phyloP scores from a whole-genome alignment of 2,888 invertebrate species.

The Mechanitis mazaeus region DNA sequence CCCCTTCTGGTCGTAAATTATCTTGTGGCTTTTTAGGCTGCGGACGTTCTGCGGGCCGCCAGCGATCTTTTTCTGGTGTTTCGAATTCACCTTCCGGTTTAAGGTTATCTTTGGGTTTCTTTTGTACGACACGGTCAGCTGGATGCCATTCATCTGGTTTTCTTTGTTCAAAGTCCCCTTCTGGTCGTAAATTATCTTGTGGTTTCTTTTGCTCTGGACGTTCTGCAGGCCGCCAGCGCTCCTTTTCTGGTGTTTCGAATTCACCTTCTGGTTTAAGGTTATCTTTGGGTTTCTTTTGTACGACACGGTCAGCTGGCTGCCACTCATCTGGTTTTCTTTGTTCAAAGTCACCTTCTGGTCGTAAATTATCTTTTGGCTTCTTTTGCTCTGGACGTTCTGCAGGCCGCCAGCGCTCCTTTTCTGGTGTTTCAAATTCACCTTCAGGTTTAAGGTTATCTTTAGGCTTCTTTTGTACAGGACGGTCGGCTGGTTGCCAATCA shows the following conservation, averaged over 20 bases:
- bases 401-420: conserved; percentile 68
- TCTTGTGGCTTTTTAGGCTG: conserved; percentile 50
- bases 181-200: conserved; percentile 73
- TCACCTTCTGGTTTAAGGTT: conserved; percentile 76
- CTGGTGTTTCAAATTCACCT: conserved; percentile 68
- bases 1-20: conserved; percentile 64
- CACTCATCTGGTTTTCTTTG: conserved; percentile 66
- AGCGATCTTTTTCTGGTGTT: conserved; percentile 41
- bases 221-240: conserved; percentile 53
- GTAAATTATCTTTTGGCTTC: conserved; percentile 74
- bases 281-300: conserved; percentile 60
- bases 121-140: conserved; percentile 55
- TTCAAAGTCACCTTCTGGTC: conserved; percentile 76
- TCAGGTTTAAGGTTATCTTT: conserved; percentile 68
- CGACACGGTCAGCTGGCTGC: conserved; percentile 61
- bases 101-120: conserved; percentile 74
- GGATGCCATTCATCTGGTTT: conserved; percentile 53
- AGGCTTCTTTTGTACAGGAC: conserved; percentile 53
- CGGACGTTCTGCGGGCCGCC: conserved; percentile 66
- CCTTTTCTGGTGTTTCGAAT: conserved; percentile 50
- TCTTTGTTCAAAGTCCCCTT: conserved; percentile 67
- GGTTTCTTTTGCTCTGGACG: conserved; percentile 54
- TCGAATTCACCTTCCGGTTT: conserved; percentile 75
- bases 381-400: conserved; percentile 58
- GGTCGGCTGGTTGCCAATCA: conserved; percentile 44